A percentile compares a stretch with the other conserved stretches of the same genome.
Evolutionary conservation across 2,113 vertebrate species (phyloP).

Genomic region (Petrocephalus microphthalmus): DNA sequence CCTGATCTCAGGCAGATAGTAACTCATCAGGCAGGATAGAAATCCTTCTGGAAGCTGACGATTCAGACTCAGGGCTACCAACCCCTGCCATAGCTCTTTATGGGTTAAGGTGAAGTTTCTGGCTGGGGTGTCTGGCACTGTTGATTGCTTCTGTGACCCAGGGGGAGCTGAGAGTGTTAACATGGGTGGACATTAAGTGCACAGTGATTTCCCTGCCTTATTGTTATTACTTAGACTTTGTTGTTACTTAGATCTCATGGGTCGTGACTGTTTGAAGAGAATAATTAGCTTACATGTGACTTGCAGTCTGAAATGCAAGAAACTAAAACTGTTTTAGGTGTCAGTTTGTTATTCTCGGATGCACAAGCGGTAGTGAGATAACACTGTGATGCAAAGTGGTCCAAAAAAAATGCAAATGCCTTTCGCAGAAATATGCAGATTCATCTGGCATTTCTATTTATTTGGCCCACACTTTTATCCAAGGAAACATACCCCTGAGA

Average conservation of each 20-base stretch:
- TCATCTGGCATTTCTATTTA: background rate
- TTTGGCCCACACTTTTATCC: background rate
- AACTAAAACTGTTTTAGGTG: background rate
- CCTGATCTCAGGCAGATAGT: background rate
- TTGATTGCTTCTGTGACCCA: background rate
- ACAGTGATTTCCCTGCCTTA: background rate
- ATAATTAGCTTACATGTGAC: background rate
- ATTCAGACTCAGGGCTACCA: background rate
- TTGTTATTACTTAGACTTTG: background rate
- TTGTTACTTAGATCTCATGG: background rate
- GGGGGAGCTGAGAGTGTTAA: background rate
- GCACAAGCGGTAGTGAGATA: background rate
- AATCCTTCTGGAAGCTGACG: background rate
- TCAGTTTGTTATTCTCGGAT: background rate
- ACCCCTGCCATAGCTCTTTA: background rate
- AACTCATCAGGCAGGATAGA: background rate
- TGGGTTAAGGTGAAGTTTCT: background rate
- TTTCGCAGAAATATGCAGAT: background rate
- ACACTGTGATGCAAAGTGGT: background rate
- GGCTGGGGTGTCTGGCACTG: background rate
- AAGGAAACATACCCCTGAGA: background rate
- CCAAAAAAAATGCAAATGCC: background rate
- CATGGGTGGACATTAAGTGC: background rate
- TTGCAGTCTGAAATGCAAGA: background rate
- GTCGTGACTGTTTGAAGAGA: background rate